Base-by-base conservation (phyloP, 1,140 invertebrate genomes). In the Drosophila cardini region DNA sequence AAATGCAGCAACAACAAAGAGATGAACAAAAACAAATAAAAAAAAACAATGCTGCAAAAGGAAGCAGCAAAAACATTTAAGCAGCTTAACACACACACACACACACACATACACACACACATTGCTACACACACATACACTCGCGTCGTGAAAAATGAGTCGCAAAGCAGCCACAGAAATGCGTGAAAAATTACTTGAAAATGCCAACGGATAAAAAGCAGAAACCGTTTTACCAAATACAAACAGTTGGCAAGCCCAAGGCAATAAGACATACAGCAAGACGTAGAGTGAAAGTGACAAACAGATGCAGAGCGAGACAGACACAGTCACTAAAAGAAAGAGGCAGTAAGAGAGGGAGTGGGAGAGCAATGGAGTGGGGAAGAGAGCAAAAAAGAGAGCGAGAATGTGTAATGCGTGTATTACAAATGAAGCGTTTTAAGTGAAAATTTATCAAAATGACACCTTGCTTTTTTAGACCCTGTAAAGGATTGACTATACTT, bases 101-200 rank as follows among this genome's bases (percentile, higher is more conserved):
- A 56, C 40, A 36, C 52, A 53, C 52, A 84, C 80, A 48, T 63
- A 18, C 50, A 57, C 56, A 46, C 40, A 43, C 34, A 70, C 32
- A 34, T 9, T 30, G 34, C 57, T 8, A 15, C 11, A 45, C 21
- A 42, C 50, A 48, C 42, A 57, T 42, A 34, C 45, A 56, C 50
- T 60, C 10, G 45, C 15, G 55, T 71, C 52, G 83, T 86, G 83
- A 87, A 87, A 86, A 86, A 86, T 86, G 83, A 86, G 79, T 78
- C 78, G 82, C 82, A 87, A 86, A 86, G 78, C 82, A 86, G 82
- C 82, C 82, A 82, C 82, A 86, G 83, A 86, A 86, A 86, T 86
- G 82, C 82, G 78, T 86, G 83, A 86, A 86, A 86, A 87, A 87
- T 86, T 86, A 87, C 82, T 86, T 86, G 72, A 82, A 86, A 86